Base-by-base conservation (phyloP, 2,113 vertebrate genomes). In the Ptyas mucosa region DNA sequence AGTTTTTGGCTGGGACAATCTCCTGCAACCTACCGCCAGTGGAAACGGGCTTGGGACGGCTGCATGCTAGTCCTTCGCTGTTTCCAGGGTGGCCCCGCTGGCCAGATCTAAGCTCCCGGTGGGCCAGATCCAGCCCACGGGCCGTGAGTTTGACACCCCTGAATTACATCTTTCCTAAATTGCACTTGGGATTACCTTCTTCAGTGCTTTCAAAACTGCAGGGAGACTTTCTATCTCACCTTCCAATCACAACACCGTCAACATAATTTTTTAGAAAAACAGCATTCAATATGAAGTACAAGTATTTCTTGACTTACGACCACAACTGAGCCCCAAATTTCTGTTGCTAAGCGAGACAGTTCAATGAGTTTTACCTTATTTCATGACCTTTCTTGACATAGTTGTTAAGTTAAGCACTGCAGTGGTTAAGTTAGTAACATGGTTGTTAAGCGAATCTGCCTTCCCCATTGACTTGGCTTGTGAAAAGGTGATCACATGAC, bases 41-140 rank as follows among this genome's bases (percentile, higher is more conserved):
- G 5, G 26, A 58, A 58, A 58, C 8, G 23, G 57, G 57, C 23
- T 58, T 1, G 8, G 57, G 57, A 58, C 23, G 3, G 53, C 8
- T 2, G 8, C 2, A 1, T 24, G 57, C 0, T 1, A 1, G 20
- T 57, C 55, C 20, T 23, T 21, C 1, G 0, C 55, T 23, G 20
- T 57, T 57, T 57, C 55, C 55, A 23, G 20, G 55, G 55, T 1
- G 5, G 5, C 54, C 20, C 20, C 0, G 20, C 0, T 0, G 54
- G 20, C 54, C 54, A 55, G 20, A 21, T 55, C 54, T 55, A 55
- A 55, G 54, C 18, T 7, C 54, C 18, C 18, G 5, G 5, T 21
- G 54, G 54, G 54, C 5, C 4, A 3, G 54, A 55, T 55, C 5
- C 1, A 8, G 20, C 55, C 21, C 1, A 0, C 1, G 1, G 55